Evolutionary conservation across 2,888 invertebrate species (phyloP), one percentile per base, ranked within the genome.

Genomic region (Holacanthella duospinosa): DNA sequence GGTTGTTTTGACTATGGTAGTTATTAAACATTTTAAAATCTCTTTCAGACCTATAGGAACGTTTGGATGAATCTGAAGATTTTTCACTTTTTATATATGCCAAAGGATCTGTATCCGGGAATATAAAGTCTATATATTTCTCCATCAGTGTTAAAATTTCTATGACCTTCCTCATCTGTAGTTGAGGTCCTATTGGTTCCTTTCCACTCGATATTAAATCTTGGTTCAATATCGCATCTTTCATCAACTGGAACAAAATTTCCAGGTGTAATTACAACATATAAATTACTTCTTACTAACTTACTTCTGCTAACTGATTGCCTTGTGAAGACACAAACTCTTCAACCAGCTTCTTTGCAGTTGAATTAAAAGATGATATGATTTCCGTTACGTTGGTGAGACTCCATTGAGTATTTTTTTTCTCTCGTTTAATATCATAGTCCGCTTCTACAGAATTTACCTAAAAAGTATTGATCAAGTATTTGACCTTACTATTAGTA

Each of bases 301-400:
- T 55, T 48, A 71, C 71, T 58, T 71, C 69, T n/a, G 72, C 65
- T 21, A 72, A 62, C 59, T 69, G 67, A 64, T 72, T 72, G 9
- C 72, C 72, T 60, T 70, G 71, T 25, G 64, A 63, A 9, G 69
- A 67, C 1, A 72, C 71, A 62, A 72, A 72, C 56, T 72, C 71
- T 26, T 67, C 61, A 1, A 72, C 70, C 43, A 72, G 61, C 16
- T 63, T 64, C 54, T 72, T 72, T 19, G 71, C 68, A 0, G 70
- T 69, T n/a, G 63, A 54, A 48, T 70, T 72, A 12, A 72, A 58
- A 0, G 66, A 61, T 3, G 43, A 54, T 1, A 68, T 67, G 16
- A 72, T 44, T 54, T 69, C 69, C 4, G 71, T 67, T 1, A 72
- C 72, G 29, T 66, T 68, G 1, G 72, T 72, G 1, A 70, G 36